Evolutionary conservation across 2,113 vertebrate species (phyloP), one percentile per base, ranked within the genome.

Genomic region (Puntigrus tetrazona): DNA sequence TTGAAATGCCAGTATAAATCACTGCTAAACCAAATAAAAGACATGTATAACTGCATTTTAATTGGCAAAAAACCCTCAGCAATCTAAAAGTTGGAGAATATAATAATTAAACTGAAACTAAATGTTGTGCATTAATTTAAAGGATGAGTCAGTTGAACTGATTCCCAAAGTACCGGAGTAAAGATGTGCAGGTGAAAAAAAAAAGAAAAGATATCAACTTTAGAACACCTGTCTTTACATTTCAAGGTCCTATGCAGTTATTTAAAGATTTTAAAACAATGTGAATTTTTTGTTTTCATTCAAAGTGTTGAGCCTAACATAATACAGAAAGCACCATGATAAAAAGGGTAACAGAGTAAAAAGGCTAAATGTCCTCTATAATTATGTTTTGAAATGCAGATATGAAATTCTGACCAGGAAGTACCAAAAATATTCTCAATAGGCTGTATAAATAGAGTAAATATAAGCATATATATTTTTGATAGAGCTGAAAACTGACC

Each of bases 401-500:
- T 22, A 36, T 67, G 16, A 67, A 41, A 72, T 41, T n/a, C 67
- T 67, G 18, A 69, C 22, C 7, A 70, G 67, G 36, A 41, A 13
- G 31, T 22, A 67, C 7, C 20, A 70, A n/a, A 41, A n/a, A 22
- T 20, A 38, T 38, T 41, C 9, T 38, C 36, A 11, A 70, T 41
- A 72, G 10, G n/a, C 5, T 50, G 3, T 29, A 16, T 50, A 81
- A 52, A 38, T 9, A 70, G 3, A 52, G 52, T n/a, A 81, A 25
- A 67, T 69, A 52, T 6, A 29, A 16, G 38, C 3, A 57, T 22
- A 45, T 7, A 31, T n/a, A 11, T 20, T 43, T 38, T 25, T 22
- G 16, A 79, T 27, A 79, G 45, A 82, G 22, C 31, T 70, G 3
- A 59, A 27, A 85, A 91, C 95, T 94, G 90, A 99, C 97, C 98